Evolutionary conservation across 2,797 vertebrate species (phyloP).

Genomic region (Eremophila alpestris): DNA sequence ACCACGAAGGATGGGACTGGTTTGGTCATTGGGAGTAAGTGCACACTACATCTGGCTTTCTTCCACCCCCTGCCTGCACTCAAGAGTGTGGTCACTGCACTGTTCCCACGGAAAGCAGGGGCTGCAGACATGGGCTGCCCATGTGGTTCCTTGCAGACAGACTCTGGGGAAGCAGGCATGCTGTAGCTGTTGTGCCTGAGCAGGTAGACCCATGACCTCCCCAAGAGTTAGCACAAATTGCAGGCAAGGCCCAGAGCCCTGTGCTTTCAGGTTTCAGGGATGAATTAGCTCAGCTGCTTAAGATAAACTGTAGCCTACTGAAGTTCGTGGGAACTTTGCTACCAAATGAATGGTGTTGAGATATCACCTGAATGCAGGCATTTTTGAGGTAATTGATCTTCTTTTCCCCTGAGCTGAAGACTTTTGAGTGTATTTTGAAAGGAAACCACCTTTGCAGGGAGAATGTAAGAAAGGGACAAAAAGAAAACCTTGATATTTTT

Average conservation of each 20-base stretch:
- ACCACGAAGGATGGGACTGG: background rate
- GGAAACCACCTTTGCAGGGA: background rate
- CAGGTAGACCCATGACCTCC: background rate
- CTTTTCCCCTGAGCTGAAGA: background rate
- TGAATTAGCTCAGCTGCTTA: background rate
- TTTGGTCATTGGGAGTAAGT: background rate
- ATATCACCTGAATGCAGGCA: background rate
- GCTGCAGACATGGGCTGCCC: background rate
- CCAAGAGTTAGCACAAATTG: accelerated
- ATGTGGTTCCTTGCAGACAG: accelerated
- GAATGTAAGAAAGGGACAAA: background rate
- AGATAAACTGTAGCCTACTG: background rate
- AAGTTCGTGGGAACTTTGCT: background rate
- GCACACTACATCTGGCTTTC: background rate
- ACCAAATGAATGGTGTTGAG: background rate
- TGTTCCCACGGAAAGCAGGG: background rate
- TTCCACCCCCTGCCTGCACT: background rate
- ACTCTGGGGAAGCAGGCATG: background rate
- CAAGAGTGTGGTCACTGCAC: accelerated
- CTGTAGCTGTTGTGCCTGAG: accelerated
- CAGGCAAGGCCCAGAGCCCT: background rate
- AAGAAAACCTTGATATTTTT: background rate
- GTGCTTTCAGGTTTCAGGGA: background rate
- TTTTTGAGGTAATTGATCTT: background rate
- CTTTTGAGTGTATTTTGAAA: background rate